Evolutionary conservation across 2,113 vertebrate genomes (phyloP), one percentile per base, ranked within the genome.

Genomic region (Corythaixoides concolor): DNA sequence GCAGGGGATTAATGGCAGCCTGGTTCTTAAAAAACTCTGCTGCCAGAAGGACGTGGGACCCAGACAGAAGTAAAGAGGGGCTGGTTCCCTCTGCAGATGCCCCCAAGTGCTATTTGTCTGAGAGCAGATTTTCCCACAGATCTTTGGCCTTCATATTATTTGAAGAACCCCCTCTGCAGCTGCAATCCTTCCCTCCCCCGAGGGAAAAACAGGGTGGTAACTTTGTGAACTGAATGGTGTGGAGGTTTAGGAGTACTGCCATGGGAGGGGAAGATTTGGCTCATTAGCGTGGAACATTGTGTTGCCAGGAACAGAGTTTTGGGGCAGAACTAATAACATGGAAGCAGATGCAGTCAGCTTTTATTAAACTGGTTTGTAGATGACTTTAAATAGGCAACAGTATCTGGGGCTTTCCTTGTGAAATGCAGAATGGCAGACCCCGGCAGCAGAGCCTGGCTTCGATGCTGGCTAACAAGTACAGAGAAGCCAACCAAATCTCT

Each of bases 291-390:
- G 97, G 95, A 97, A 95, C 94, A 92, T 97, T 96, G 94, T 96
- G 95, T 96, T 97, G 97, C 96, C 95, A 97, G 88, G 92, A 97
- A 95, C 94, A 91, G 90, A 94, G 94, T 95, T 97, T 95, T 96
- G 90, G 94, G 97, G 94, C 95, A 97, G 96, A 97, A 96, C 92
- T 97, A 97, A 97, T 97, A 97, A 90, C 91, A 74, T 97, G 93
- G 97, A 97, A 96, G 94, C 94, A 97, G 95, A 97, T 96, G 93
- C 87, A 96, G 94, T 96, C 97, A 97, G 97, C 96, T 97, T 97
- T 96, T 97, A 95, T 97, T 97, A 94, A 97, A 97, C 95, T 97
- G 92, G 96, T 95, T 97, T 96, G 94, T 66, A 96, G 95, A 93
- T 91, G 95, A 90, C 87, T 95, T 94, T 64, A 90, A 95, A 55